phyloP scores from a whole-genome alignment of 23 tunicate species.

The Oikopleura dioica region DNA sequence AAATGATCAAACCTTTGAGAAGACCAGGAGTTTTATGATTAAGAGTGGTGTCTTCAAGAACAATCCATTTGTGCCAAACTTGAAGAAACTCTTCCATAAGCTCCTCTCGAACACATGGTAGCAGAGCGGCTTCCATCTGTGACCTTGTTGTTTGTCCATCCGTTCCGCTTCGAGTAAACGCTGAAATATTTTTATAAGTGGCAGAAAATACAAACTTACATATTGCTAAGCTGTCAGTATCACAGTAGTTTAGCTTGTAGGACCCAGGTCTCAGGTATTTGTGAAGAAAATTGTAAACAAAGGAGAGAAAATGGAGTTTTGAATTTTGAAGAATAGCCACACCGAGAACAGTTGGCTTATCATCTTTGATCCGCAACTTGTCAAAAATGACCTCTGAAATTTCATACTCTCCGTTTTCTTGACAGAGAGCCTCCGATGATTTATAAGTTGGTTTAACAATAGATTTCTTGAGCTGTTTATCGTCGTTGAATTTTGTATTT shows the following conservation, averaged over 20 bases:
- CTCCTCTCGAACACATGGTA: background rate
- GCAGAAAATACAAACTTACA: background rate
- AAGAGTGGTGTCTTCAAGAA: background rate
- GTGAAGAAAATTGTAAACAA: background rate
- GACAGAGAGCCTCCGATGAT: background rate
- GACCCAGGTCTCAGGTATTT: background rate
- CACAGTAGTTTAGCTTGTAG: background rate
- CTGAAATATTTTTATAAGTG: background rate
- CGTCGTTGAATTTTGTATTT: background rate
- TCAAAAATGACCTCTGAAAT: background rate
- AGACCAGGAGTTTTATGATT: background rate
- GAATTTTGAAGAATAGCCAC: constrained; percentile 9
- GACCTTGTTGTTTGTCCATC: background rate
- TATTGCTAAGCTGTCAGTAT: background rate
- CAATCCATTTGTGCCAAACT: background rate
- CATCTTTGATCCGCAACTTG: background rate
- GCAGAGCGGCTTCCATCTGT: background rate
- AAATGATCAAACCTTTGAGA: background rate
- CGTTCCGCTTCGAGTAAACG: background rate
- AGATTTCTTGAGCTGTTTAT: background rate
- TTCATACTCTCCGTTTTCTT: constrained; percentile 2
- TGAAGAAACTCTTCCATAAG: background rate
- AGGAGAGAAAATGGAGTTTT: background rate
- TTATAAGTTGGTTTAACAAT: background rate
- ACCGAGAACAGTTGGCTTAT: background rate